Conservation (phyloP, 2,113 vertebrate genomes). For the Ceuthmochares aereus region DNA sequence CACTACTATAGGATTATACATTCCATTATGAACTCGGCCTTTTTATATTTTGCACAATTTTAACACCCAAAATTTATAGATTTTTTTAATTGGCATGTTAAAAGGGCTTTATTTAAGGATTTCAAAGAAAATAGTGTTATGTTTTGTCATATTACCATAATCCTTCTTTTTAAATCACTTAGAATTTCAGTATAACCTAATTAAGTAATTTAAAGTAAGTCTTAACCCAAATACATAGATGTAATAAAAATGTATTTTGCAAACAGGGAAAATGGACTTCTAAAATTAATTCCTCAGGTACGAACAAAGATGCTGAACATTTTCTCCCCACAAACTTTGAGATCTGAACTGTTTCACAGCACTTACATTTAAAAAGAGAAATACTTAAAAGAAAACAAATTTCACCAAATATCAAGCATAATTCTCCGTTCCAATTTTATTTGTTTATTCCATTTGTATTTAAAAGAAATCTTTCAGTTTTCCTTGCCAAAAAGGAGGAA, state of each 20-base stretch:
- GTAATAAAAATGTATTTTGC: constrained; percentile 65
- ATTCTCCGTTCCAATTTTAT: not conserved
- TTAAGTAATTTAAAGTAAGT: constrained; percentile 72
- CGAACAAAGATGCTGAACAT: constrained; percentile 38
- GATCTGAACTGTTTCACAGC: constrained; percentile 33
- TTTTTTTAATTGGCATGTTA: constrained; percentile 54
- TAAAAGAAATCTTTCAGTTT: constrained; percentile 45
- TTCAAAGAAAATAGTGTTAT: constrained; percentile 66
- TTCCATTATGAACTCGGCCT: constrained; percentile 13
- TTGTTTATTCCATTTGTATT: constrained; percentile 58
- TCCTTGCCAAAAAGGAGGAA: not conserved
- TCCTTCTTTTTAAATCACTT: constrained; percentile 71
- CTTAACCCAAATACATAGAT: constrained; percentile 66
- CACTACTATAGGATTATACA: constrained; percentile 18
- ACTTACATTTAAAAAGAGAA: constrained; percentile 31
- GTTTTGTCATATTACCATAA: constrained; percentile 67
- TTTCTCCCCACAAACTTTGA: constrained; percentile 51
- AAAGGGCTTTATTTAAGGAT: constrained; percentile 63
- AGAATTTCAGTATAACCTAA: constrained; percentile 68
- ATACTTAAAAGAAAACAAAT: not conserved
- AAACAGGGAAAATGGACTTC: constrained; percentile 59
- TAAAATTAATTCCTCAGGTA: constrained; percentile 71
- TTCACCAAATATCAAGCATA: not conserved
- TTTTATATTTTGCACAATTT: constrained; percentile 55
- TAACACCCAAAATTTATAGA: constrained; percentile 50